These are phyloP conservation scores for Eulemur rufifrons DNA, from an alignment of 2,113 vertebrate genomes.

Conservation along the genomic window DNA sequence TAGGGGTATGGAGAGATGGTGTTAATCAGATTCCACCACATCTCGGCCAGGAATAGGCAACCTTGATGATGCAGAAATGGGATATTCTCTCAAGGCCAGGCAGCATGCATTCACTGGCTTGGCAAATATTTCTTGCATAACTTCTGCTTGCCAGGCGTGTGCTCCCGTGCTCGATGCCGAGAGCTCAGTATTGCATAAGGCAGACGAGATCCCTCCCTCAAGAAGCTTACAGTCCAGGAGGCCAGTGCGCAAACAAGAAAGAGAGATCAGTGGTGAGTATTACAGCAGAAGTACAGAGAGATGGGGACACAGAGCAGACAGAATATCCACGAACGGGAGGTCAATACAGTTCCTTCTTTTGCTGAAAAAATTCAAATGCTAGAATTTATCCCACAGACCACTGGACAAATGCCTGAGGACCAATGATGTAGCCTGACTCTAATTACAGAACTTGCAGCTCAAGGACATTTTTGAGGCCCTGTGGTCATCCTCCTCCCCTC, in stretches of 20 bases:
- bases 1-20: neutral
- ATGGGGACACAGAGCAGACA: neutral
- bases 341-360: neutral
- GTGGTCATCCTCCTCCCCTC: neutral
- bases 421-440: neutral
- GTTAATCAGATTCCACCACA: neutral
- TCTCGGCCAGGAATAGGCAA: neutral
- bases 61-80: neutral
- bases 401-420: neutral
- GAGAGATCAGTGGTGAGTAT: neutral
- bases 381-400: neutral
- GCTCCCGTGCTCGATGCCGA: neutral
- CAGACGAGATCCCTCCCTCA: neutral
- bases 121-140: neutral
- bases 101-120: neutral
- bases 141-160: neutral
- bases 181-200: neutral
- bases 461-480: constrained; percentile 5
- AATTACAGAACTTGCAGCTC: neutral
- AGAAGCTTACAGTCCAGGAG: neutral
- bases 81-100: neutral
- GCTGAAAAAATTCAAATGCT: constrained; percentile 48
- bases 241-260: neutral
- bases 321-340: neutral
- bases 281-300: neutral